Conservation (phyloP, 1,140 invertebrate genomes). For the Bombus haemorrhoidalis region DNA sequence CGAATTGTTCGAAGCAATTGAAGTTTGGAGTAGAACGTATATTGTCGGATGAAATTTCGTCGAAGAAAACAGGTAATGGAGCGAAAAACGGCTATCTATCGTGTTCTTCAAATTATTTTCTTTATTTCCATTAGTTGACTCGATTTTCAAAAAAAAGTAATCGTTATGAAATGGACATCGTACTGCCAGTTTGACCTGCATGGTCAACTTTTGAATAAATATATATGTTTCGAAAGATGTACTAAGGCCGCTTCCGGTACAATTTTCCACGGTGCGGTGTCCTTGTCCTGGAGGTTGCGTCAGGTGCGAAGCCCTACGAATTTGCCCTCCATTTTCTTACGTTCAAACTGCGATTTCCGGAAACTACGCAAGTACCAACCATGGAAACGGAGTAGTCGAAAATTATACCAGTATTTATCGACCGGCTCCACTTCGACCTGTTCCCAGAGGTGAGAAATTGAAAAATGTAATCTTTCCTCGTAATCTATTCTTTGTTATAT, state of each 20-base stretch:
- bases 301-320: slow-evolving; percentile 61
- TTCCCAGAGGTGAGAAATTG: slow-evolving; percentile 71
- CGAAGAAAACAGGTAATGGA: slow-evolving; percentile 66
- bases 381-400: slow-evolving; percentile 58
- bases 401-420: slow-evolving; percentile 71
- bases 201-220: slow-evolving; percentile 10
- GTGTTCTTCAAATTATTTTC: neutral
- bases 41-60: slow-evolving; percentile 76
- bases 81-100: neutral
- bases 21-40: slow-evolving; percentile 84
- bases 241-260: slow-evolving; percentile 53
- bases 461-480: neutral
- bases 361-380: slow-evolving; percentile 36
- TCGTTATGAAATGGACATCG: neutral
- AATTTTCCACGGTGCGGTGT: slow-evolving; percentile 57
- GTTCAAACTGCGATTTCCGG: slow-evolving; percentile 46
- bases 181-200: too few species aligned
- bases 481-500: neutral
- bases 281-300: slow-evolving; percentile 66
- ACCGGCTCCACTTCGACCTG: slow-evolving; percentile 71
- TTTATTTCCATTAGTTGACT: neutral
- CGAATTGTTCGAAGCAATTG: slow-evolving; percentile 70
- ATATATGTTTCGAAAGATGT: slow-evolving; percentile 44
- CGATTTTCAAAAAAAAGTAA: neutral
- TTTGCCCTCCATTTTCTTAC: slow-evolving; percentile 54